A percentile compares a stretch with the other conserved stretches of the same genome.
phyloP scores from a whole-genome alignment of 1,140 invertebrate genomes.

The Camponotus floridanus region DNA sequence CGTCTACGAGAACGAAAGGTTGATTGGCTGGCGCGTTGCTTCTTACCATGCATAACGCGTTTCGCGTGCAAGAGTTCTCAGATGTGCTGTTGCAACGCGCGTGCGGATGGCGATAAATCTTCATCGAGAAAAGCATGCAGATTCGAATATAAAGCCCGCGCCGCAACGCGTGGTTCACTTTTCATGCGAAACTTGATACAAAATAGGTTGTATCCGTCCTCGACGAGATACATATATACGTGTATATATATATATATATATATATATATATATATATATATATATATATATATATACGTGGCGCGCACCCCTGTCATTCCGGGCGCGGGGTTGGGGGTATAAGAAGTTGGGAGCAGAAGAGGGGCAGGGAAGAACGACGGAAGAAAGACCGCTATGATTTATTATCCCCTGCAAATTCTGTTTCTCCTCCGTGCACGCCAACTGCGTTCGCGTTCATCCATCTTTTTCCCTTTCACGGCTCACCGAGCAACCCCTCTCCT shows the following conservation, averaged over 20 bases:
- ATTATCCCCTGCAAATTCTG: conserved; percentile 85
- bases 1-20: no score
- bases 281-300: conserved; percentile 58
- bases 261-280: conserved; percentile 62
- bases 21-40: no score
- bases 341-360: conserved; percentile 67
- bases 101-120: conserved; percentile 25
- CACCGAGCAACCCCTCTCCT: conserved; percentile 75
- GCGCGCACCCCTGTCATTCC: conserved; percentile 62
- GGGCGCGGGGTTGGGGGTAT: conserved; percentile 59
- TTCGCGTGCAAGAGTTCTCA: neutral
- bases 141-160: conserved; percentile 43
- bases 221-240: conserved; percentile 62
- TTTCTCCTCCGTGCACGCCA: conserved; percentile 83
- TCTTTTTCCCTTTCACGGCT: conserved; percentile 86
- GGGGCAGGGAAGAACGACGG: conserved; percentile 38
- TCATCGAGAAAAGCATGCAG: conserved; percentile 54
- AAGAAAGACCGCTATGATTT: conserved; percentile 84
- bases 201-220: conserved; percentile 63
- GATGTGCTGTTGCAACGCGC: conserved; percentile 15
- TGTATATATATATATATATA: conserved; percentile 62
- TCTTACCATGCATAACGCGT: no score
- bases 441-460: conserved; percentile 86
- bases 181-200: conserved; percentile 52
- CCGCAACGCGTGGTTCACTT: conserved; percentile 32